Percentiles rank a stretch among this genome's conserved stretches.
Conservation (phyloP, 2,797 vertebrate genomes). For the Erethizon dorsatum region DNA sequence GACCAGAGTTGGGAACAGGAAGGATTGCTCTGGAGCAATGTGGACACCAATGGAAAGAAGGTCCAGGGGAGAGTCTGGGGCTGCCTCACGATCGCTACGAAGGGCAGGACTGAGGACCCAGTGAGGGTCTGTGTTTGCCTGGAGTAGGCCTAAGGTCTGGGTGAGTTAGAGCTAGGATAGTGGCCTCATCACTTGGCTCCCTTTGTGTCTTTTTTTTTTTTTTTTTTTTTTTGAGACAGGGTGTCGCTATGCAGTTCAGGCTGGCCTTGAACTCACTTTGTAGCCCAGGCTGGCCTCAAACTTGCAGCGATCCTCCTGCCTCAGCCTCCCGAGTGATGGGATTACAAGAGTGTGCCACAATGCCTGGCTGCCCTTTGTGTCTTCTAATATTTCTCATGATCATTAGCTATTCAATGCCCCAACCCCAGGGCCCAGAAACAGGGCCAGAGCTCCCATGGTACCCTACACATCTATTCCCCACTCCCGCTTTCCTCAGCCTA, state of each 20-base stretch:
- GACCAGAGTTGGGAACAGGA: not conserved
- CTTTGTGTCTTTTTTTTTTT: not conserved
- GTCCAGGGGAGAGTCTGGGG: no score
- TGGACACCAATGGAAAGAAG: not conserved
- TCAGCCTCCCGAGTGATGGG: not conserved
- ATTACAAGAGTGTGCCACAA: not conserved
- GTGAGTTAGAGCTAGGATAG: not conserved
- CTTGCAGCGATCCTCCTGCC: not conserved
- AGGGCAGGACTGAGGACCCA: not conserved
- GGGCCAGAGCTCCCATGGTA: rapidly evolving
- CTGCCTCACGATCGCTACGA: not conserved
- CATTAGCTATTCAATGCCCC: not conserved
- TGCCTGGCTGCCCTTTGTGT: not conserved
- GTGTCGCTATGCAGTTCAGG: not conserved
- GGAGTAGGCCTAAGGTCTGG: not conserved
- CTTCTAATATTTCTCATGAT: not conserved
- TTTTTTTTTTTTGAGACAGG: not conserved
- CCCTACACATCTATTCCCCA: not conserved
- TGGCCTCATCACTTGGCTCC: rapidly evolving
- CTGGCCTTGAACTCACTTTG: not conserved
- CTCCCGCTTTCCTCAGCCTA: not conserved
- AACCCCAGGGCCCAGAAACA: not conserved
- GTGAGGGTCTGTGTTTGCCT: not conserved
- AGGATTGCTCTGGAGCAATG: not conserved
- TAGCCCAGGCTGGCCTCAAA: not conserved